Conservation (phyloP, 2,888 invertebrate species). For the Melinopterus prodromus region DNA sequence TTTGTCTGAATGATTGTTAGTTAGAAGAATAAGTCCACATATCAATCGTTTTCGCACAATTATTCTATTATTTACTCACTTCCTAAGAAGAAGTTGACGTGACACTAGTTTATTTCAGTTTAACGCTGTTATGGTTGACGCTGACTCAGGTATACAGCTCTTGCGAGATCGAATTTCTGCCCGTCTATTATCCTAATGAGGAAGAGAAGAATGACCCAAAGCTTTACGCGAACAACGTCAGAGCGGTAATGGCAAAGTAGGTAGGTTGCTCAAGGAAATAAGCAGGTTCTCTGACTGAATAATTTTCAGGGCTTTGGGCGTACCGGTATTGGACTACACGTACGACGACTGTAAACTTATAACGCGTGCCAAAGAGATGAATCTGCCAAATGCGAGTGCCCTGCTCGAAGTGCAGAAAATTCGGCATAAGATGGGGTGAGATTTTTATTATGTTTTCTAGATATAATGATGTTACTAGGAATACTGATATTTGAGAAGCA, state of each 20-base stretch:
- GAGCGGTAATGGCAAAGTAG: constrained; percentile 91
- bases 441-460: background rate
- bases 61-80: background rate
- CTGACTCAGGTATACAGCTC: constrained; percentile 87
- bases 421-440: constrained; percentile 78
- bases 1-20: too few species aligned
- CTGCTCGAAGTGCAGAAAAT: constrained; percentile 83
- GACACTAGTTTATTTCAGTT: constrained; percentile 62
- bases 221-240: constrained; percentile 88
- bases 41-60: too few species aligned
- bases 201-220: constrained; percentile 88
- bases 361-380: constrained; percentile 82
- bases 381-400: constrained; percentile 77
- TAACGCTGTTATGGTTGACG: constrained; percentile 87
- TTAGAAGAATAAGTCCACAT: too few species aligned
- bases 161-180: constrained; percentile 91
- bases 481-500: too few species aligned
- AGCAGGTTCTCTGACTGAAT: background rate
- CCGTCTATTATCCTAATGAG: constrained; percentile 88
- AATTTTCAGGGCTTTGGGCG: constrained; percentile 76
- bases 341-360: constrained; percentile 92
- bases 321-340: constrained; percentile 90
- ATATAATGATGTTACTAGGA: too few species aligned
- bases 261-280: constrained; percentile 49
- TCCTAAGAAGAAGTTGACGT: background rate